Evolutionary conservation across 2,113 vertebrate species (phyloP).

Genomic region (Myiozetetes cayanensis): DNA sequence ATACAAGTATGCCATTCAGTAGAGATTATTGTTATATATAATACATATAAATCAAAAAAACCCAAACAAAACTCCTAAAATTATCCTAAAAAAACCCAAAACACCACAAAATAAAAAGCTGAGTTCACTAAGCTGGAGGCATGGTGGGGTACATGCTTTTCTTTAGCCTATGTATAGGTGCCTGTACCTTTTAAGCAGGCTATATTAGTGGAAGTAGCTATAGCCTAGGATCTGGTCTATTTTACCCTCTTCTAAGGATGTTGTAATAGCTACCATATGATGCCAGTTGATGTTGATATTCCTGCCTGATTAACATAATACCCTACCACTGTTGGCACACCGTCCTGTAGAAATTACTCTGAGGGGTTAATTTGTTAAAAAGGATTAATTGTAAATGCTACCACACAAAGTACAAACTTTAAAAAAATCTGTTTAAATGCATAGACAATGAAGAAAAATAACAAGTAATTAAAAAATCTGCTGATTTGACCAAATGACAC

Average conservation of each 20-base stretch:
- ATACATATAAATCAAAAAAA: neutral
- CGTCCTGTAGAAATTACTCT: neutral
- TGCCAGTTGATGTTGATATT: neutral
- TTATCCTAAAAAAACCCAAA: neutral
- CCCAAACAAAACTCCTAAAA: neutral
- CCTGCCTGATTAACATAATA: neutral
- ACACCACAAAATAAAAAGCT: neutral
- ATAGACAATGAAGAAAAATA: neutral
- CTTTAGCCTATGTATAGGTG: neutral
- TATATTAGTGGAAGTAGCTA: neutral
- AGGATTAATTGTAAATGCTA: neutral
- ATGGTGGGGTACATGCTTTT: neutral
- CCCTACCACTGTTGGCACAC: neutral
- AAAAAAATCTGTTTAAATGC: neutral
- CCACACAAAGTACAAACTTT: neutral
- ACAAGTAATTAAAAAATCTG: constrained; percentile 5
- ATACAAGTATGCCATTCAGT: neutral
- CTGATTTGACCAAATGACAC: constrained; percentile 28
- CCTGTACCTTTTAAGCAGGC: neutral
- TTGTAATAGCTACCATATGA: neutral
- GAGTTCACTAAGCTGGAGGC: neutral
- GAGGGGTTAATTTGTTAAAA: neutral
- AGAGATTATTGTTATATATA: neutral
- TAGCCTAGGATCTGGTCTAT: neutral
- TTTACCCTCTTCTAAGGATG: neutral